Evolutionary conservation across 2,797 vertebrate genomes (phyloP), one percentile per base, ranked within the genome.

Genomic region (Alauda arvensis): DNA sequence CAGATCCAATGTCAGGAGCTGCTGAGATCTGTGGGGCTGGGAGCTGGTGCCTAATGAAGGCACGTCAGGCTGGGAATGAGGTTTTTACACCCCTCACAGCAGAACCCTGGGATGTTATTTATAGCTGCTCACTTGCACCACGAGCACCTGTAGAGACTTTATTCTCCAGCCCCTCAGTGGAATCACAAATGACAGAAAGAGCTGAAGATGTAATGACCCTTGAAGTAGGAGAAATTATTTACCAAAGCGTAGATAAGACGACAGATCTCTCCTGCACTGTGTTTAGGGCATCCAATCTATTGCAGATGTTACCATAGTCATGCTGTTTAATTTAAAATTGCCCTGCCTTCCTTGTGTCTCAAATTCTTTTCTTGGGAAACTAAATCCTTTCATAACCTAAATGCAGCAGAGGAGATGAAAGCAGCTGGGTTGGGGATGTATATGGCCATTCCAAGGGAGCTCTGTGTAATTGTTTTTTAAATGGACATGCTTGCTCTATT

Each of bases 181-280:
- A 93, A 94, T 93, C 83, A 92, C 87, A 95, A 87, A 90, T 85
- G 93, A 94, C 91, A 95, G 93, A 63, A 65, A 51, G 89, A 93
- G 87, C 90, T 82, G 90, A 84, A 82, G 90, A 77, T 43, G 80
- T 91, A 93, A 95, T 89, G 91, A 91, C 93, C 87, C 89, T 91
- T 86, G 85, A 92, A 88, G 94, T 72, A 84, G 89, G 45, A 95
- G 90, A 91, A 95, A 95, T 94, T 93, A 95, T 95, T 95, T 94
- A 95, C 91, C 93, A 92, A 91, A 92, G 85, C 51, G 1, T 82
- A 91, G 91, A 89, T 92, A 92, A 92, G 88, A 33, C 1, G 55
- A 77, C 66, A 42, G 77, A 89, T 91, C 88, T 95, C 80, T 92
- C 80, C 90, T 66, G 75, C 37, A 21, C 87, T 82, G 85, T 91